Evolutionary conservation across 2,113 vertebrate species (phyloP), one percentile per base, ranked within the genome.

Genomic region (Alouatta palliata): DNA sequence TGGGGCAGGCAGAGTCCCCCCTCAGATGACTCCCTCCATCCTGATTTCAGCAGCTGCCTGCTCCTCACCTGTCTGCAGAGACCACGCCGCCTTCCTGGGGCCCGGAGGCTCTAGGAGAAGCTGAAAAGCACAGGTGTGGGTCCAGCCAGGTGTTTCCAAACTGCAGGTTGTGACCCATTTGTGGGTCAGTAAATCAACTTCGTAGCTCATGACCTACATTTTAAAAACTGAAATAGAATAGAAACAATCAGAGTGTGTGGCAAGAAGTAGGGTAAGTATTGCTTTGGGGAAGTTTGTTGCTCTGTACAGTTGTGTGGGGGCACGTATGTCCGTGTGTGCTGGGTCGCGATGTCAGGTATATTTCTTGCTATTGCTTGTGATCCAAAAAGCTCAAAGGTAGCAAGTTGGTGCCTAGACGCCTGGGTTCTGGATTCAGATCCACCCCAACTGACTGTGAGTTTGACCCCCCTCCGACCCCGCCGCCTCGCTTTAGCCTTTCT

Each of bases 361-460:
- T 84, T 92, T 86, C 94, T 84, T 30, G 6, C 87, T 81, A 35
- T 61, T 79, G 16, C 32, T 54, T 91, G 32, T 79, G 70, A 16
- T 49, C 25, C 6, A 3, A 37, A 71, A 84, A 68, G 14, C n/a
- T 54, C 64, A 30, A n/a, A 92, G 86, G 80, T n/a, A 47, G 47
- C 2, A 2, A 37, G 54, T 5, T 30, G 27, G 20, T 68, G 71
- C 64, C 45, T 19, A 4, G 43, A 10, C 10, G 0, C 32, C 43
- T 90, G 87, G 27, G 56, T 82, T 70, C 86, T 86, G 70, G 68
- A 17, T 87, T 90, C 73, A 70, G 93, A 86, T 68, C 20, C n/a
- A 14, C 12, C 79, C 83, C 12, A 14, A 21, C 32, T 83, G 58
- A 43, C 75, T 45, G n/a, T 47, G 86, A 80, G n/a, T 64, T 1